Evolutionary conservation across 2,113 vertebrate genomes (phyloP).

Genomic region (Podarcis cretensis): DNA sequence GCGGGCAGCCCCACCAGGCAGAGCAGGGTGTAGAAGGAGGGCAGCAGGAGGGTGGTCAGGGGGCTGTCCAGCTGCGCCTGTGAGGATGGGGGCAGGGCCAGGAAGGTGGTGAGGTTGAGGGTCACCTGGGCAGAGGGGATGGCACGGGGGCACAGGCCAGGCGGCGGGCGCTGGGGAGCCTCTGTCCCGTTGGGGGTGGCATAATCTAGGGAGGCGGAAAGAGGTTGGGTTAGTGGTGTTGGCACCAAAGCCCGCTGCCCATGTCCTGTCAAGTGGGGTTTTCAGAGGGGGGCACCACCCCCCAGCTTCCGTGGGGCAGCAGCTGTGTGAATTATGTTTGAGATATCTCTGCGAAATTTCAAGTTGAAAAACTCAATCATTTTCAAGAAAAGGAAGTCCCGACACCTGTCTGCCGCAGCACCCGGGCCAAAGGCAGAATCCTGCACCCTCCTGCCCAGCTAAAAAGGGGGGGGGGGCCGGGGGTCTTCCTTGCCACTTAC

Average conservation of each 20-base stretch:
- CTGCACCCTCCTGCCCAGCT: no score
- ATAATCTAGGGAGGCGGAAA: constrained; percentile 5
- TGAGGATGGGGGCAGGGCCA: constrained; percentile 13
- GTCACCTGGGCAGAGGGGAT: constrained; percentile 46
- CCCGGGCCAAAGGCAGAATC: no score
- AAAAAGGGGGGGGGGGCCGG: rapidly evolving
- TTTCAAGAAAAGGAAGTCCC: no score
- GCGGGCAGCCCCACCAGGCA: constrained; percentile 82
- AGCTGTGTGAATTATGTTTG: no score
- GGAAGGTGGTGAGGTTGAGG: constrained; percentile 20
- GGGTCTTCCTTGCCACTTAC: constrained; percentile 49
- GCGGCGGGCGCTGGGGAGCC: rapidly evolving
- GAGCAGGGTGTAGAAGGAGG: constrained; percentile 77
- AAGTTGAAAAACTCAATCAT: no score
- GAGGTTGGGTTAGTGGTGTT: no score
- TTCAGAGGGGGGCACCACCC: no score
- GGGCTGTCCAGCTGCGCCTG: constrained; percentile 56
- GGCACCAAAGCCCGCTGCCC: no score
- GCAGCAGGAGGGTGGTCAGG: constrained; percentile 75
- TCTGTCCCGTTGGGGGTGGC: constrained; percentile 7
- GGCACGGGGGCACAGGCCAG: background rate
- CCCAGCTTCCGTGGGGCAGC: no score
- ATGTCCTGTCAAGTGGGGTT: rapidly evolving
- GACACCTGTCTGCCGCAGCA: no score
- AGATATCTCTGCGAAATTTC: no score